These are phyloP conservation scores for Drosophila tani DNA, from an alignment of 1,140 invertebrate genomes.

Conservation along the genomic window DNA sequence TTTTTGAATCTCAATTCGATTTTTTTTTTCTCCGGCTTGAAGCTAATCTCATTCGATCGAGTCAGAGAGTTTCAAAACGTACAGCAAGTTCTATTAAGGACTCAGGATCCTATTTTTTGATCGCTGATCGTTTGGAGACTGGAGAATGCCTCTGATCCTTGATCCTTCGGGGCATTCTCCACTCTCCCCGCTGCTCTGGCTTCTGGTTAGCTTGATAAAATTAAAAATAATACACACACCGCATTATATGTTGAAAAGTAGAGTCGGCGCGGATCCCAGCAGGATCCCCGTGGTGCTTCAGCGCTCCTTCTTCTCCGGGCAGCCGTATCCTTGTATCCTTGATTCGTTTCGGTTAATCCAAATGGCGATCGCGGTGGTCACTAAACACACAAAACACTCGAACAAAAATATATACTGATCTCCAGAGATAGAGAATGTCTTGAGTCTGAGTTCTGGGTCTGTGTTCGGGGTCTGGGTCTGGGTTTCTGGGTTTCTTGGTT, in stretches of 20 bases:
- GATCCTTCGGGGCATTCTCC: conserved; percentile 3
- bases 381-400: conserved; percentile 49
- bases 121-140: conserved; percentile 5
- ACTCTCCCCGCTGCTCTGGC: not conserved
- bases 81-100: no score
- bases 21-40: not conserved
- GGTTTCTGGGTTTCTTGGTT: not conserved
- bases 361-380: conserved; percentile 9
- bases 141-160: not conserved
- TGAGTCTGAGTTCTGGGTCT: not conserved
- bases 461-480: not conserved
- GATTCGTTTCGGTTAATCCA: conserved; percentile 7
- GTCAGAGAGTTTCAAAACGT: no score
- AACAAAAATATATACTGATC: conserved; percentile 48
- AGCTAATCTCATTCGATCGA: conserved; percentile 12
- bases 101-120: no score
- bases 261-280: conserved; percentile 29
- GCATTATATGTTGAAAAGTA: conserved; percentile 70
- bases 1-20: not conserved
- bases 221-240: conserved; percentile 81
- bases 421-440: conserved; percentile 4
- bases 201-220: conserved; percentile 10
- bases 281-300: conserved; percentile 5
- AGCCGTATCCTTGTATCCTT: conserved; percentile 14
- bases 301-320: not conserved